Evolutionary conservation across 2,797 vertebrate species (phyloP).

Genomic region (Anguilla obscura): DNA sequence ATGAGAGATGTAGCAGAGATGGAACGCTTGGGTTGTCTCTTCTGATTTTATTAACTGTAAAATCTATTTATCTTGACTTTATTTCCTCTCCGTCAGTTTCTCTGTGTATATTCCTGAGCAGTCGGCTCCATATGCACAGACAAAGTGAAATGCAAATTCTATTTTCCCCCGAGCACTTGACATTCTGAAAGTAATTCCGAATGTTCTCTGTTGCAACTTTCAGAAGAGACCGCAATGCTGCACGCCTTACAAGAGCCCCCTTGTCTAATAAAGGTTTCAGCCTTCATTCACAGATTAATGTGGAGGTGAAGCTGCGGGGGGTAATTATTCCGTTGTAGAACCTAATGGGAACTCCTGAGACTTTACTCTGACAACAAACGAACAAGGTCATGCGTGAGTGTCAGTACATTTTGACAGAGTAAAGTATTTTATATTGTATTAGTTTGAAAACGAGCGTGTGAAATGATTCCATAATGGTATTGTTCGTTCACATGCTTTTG

Average conservation of each 20-base stretch:
- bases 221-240: not conserved
- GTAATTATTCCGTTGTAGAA: constrained; percentile 1
- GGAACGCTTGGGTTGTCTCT: not conserved
- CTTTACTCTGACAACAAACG: not conserved
- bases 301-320: no score
- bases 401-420: not conserved
- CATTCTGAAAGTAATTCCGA: constrained; percentile 13
- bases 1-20: not conserved
- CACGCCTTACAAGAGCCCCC: not conserved
- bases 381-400: not conserved
- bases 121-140: not conserved
- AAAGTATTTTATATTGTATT: not conserved
- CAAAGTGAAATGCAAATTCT: constrained; percentile 16
- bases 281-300: constrained; percentile 5
- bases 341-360: not conserved
- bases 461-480: no score
- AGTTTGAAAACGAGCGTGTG: not conserved
- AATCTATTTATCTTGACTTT: constrained; percentile 1
- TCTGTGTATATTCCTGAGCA: not conserved
- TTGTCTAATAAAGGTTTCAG: constrained; percentile 3
- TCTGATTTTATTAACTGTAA: constrained; percentile 2
- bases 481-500: no score
- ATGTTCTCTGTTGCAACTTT: constrained; percentile 16
- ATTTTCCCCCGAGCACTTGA: constrained; percentile 14
- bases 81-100: not conserved